Conservation (phyloP, 1,140 invertebrate genomes). For the Drusus annulatus region DNA sequence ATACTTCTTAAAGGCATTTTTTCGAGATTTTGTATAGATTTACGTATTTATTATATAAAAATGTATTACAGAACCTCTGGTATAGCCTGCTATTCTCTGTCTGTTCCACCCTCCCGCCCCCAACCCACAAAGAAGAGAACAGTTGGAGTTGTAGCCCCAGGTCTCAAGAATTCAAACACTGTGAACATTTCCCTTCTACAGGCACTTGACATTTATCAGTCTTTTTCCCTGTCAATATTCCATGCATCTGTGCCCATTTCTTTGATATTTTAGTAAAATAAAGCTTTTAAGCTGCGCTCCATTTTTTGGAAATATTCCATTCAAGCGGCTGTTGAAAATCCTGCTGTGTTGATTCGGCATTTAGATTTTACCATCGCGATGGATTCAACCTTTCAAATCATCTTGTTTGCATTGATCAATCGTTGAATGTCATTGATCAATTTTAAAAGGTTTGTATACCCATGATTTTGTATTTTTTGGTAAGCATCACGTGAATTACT, state of each 20-base stretch:
- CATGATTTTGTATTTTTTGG: too few species aligned
- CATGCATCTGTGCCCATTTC: background rate
- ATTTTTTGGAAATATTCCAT: background rate
- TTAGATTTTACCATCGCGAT: too few species aligned
- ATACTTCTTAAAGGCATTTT: background rate
- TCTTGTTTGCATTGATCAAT: too few species aligned
- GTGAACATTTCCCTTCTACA: background rate
- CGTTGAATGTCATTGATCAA: too few species aligned
- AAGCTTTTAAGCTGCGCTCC: background rate
- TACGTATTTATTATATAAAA: too few species aligned
- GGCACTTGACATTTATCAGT: slow-evolving; percentile 22
- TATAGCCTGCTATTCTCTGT: too few species aligned
- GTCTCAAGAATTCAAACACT: slow-evolving; percentile 9
- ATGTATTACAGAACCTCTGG: too few species aligned
- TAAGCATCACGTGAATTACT: too few species aligned
- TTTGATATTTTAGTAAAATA: background rate
- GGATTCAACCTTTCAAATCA: too few species aligned
- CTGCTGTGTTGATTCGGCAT: too few species aligned
- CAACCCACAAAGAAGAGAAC: background rate
- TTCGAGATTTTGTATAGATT: background rate
- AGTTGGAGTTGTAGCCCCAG: background rate
- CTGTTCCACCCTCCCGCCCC: background rate
- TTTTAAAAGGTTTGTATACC: too few species aligned
- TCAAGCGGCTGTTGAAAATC: too few species aligned
- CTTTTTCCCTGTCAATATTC: slow-evolving; percentile 20